These are phyloP conservation scores for Vimba vimba DNA, from an alignment of 2,113 vertebrate genomes.

Conservation along the genomic window DNA sequence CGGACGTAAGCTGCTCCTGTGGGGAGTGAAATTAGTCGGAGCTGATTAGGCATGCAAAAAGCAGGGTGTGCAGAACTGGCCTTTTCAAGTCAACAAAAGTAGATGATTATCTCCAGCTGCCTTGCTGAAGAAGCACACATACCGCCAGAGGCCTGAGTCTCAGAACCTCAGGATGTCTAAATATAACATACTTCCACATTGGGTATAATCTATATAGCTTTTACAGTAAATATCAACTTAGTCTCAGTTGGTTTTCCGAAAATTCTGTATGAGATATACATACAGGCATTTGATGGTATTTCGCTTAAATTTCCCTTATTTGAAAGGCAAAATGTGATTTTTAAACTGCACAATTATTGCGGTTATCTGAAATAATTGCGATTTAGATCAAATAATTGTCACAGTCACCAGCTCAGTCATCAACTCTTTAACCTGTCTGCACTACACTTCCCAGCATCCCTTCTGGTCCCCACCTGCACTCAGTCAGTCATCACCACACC, in stretches of 20 bases:
- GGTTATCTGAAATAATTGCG: too few relatives aligned
- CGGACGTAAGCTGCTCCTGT: neutral
- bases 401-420: too few relatives aligned
- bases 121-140: conserved; percentile 3
- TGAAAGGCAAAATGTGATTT: too few relatives aligned
- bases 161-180: neutral
- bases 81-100: conserved; percentile 21
- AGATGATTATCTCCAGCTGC: conserved; percentile 18
- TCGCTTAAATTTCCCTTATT: too few relatives aligned
- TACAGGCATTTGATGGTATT: neutral
- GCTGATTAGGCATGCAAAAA: conserved; percentile 37
- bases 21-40: conserved; percentile 24
- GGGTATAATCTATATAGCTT: neutral
- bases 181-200: neutral
- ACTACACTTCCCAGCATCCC: too few relatives aligned
- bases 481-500: too few relatives aligned
- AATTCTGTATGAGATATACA: neutral
- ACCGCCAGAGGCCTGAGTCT: neutral
- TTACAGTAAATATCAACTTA: neutral
- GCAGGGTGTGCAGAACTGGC: conserved; percentile 15
- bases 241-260: neutral
- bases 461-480: too few relatives aligned
- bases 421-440: too few relatives aligned
- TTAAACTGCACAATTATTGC: too few relatives aligned
- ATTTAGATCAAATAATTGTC: too few relatives aligned